Base-by-base conservation (phyloP, 2,113 vertebrate species). In the Amphiprion percula region DNA sequence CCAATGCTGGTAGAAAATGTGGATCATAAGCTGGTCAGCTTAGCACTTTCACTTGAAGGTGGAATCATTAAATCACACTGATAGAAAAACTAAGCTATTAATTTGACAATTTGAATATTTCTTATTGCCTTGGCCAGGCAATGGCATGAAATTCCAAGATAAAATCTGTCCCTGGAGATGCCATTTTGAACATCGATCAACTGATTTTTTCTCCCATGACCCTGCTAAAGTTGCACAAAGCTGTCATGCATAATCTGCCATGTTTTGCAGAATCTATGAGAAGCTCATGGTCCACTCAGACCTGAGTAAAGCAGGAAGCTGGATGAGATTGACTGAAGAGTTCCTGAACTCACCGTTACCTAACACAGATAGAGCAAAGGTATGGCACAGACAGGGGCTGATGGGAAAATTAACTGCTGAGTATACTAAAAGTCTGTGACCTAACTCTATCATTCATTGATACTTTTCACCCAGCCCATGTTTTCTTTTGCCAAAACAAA, bases 201-300 rank as follows among this genome's bases (percentile, higher is more conserved):
- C 12, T 52, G 17, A 7, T 21, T 50, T 21, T 1, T 52, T 4
- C 15, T 30, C 16, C 41, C 41, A 1, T 49, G 1, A 19, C 6
- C 47, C 17, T 49, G 16, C 4, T 49, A 49, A 19, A 5, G 7
- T 50, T 19, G 6, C 49, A 50, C 16, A 44, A 8, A 8, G 49
- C 5, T 50, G 14, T 56, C n/a, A 41, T 56, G 19, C 4, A 21
- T 37, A 8, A 24, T 67, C 15, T 56, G 16, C 46, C 23, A 1
- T 70, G 12, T 82, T 66, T 87, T 79, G 0, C 86, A 99, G 98
- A 83, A 97, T 99, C 91, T 93, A 98, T 81, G 98, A 99, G 79
- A 99, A 99, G 87, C 94, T 99, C 56, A 87, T 97, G 93, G 92
- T 99, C 76, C 97, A 99, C 92, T 99, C 98, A 23, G 98, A 99